Percentiles rank a stretch among this genome's conserved stretches.
These are phyloP conservation scores for Luperina nickerlii DNA, from an alignment of 2,888 invertebrate species.

Conservation along the genomic window DNA sequence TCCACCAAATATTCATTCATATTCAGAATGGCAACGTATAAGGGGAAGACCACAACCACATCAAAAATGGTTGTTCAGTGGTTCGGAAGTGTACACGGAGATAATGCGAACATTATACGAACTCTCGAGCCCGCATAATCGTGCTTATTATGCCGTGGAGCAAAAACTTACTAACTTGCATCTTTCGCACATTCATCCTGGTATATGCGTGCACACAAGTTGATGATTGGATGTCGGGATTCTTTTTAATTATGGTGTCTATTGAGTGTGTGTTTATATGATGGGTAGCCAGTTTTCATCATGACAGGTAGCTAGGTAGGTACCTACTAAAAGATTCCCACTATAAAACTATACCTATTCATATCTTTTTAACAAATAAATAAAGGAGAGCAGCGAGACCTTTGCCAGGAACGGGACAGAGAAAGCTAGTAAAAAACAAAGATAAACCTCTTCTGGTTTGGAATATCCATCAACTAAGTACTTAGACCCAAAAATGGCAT, in stretches of 20 bases:
- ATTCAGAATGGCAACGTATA: conserved; percentile 54
- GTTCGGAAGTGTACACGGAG: conserved; percentile 83
- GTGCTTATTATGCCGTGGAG: conserved; percentile 75
- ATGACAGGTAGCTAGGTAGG: too few relatives aligned
- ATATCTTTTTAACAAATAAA: background rate
- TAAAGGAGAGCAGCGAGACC: background rate
- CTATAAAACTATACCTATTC: background rate
- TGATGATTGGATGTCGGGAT: background rate
- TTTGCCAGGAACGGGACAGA: background rate
- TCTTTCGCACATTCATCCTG: conserved; percentile 78
- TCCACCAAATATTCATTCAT: conserved; percentile 60
- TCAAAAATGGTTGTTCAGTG: conserved; percentile 78
- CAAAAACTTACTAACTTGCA: conserved; percentile 88
- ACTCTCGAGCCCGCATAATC: conserved; percentile 87
- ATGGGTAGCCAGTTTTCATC: background rate
- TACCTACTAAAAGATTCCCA: background rate
- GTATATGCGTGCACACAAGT: conserved; percentile 68
- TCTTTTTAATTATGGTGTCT: conserved; percentile 3
- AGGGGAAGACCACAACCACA: conserved; percentile 68
- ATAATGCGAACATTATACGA: conserved; percentile 89
- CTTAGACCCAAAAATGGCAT: background rate
- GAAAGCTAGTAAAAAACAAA: background rate
- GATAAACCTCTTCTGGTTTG: background rate
- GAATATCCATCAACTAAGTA: background rate
- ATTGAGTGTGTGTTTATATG: background rate